phyloP scores from a whole-genome alignment of 1,140 invertebrate species.

The Mizuhopecten yessoensis region DNA sequence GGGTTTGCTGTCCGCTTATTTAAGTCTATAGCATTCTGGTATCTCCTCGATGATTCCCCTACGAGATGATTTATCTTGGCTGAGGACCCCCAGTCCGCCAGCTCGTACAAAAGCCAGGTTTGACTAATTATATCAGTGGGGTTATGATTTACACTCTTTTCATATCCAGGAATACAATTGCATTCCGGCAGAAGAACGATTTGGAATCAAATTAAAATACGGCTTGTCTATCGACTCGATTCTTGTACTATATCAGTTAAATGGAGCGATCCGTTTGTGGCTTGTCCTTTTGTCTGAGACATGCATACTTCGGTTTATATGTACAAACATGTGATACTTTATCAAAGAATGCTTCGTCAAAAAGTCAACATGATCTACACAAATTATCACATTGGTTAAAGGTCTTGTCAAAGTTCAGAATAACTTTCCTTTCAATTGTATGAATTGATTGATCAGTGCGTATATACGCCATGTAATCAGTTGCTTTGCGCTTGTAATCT shows the following conservation, averaged over 20 bases:
- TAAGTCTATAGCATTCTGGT: slow-evolving; percentile 23
- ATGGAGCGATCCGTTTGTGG: not conserved
- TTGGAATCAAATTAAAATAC: not conserved
- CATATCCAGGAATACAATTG: slow-evolving; percentile 27
- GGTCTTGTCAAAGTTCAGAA: not conserved
- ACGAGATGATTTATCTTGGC: not conserved
- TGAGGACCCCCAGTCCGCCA: slow-evolving; percentile 19
- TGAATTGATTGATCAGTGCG: no score
- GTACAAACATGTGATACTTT: not conserved
- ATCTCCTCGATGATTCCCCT: not conserved
- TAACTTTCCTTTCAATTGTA: not conserved
- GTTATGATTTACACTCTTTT: slow-evolving; percentile 35
- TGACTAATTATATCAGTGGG: slow-evolving; percentile 13
- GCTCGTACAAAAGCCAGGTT: not conserved
- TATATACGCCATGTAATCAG: no score
- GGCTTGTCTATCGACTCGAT: not conserved
- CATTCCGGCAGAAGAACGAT: not conserved
- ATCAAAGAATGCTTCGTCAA: not conserved
- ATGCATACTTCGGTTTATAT: slow-evolving; percentile 20
- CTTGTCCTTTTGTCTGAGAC: not conserved
- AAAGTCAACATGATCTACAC: slow-evolving; percentile 2
- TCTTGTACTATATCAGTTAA: not conserved
- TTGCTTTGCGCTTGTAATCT: no score
- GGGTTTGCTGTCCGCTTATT: slow-evolving; percentile 7
- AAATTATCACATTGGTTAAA: not conserved